Percentiles rank a stretch among this genome's conserved stretches.
phyloP scores from a whole-genome alignment of 2,113 vertebrate genomes.

The Pantherophis guttatus region DNA sequence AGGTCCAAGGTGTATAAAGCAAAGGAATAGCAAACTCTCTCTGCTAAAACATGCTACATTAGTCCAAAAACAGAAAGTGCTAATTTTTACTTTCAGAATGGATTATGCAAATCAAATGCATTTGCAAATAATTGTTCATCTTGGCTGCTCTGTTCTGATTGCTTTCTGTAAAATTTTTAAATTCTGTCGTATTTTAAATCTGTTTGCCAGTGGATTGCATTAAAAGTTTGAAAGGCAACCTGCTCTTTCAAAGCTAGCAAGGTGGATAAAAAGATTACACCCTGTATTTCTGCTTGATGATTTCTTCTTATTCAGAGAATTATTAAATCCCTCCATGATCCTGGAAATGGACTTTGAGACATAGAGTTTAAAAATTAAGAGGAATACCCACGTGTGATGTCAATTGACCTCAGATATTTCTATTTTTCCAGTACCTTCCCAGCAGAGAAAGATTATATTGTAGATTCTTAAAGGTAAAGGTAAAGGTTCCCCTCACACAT shows the following conservation, averaged over 20 bases:
- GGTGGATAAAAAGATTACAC: background rate
- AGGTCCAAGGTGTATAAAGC: background rate
- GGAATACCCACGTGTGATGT: background rate
- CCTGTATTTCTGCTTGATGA: background rate
- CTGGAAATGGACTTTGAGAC: background rate
- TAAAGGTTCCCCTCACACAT: no score
- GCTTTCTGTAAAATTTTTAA: background rate
- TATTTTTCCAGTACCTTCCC: background rate
- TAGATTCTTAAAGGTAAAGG: no score
- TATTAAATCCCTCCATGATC: background rate
- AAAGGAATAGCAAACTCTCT: background rate
- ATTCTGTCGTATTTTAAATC: background rate
- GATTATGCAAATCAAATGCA: constrained; percentile 18
- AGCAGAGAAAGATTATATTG: background rate
- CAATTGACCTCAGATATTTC: background rate
- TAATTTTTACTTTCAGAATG: constrained; percentile 25
- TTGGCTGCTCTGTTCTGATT: background rate
- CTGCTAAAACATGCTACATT: background rate
- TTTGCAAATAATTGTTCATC: constrained; percentile 18
- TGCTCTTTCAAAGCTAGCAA: background rate
- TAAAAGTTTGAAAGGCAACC: background rate
- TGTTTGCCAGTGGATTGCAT: background rate
- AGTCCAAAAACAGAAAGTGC: constrained; percentile 7
- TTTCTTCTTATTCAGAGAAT: background rate
- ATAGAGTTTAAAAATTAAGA: background rate